These are phyloP conservation scores for Spheniscus mendiculus DNA, from an alignment of 2,113 vertebrate species.

Conservation along the genomic window DNA sequence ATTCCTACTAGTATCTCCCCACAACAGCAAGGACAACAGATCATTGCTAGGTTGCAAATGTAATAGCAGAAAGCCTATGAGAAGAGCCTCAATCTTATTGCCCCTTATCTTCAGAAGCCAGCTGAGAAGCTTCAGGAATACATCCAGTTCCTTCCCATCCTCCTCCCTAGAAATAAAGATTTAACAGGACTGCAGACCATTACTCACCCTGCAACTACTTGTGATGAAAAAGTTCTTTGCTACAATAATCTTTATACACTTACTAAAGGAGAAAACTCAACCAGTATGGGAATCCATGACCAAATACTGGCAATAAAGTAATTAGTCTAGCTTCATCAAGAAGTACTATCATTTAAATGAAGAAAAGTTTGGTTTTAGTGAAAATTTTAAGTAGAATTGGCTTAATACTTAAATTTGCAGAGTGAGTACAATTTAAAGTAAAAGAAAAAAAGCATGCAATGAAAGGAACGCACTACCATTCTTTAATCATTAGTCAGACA, in stretches of 20 bases:
- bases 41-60: rapidly evolving
- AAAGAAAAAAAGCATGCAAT: not conserved
- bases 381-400: not conserved
- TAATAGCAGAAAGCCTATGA: not conserved
- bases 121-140: not conserved
- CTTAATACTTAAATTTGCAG: no score
- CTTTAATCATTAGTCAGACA: not conserved
- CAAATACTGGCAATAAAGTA: not conserved
- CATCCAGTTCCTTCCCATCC: not conserved
- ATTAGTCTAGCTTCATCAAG: not conserved
- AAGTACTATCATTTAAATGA: not conserved
- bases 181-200: not conserved
- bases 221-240: not conserved
- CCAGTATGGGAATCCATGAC: not conserved
- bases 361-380: not conserved
- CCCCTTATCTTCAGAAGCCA: not conserved
- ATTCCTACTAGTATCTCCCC: not conserved
- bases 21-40: not conserved
- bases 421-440: no score
- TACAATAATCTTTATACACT: not conserved
- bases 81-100: not conserved
- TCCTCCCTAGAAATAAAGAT: not conserved
- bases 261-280: not conserved
- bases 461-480: not conserved
- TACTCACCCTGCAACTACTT: not conserved